Conservation (phyloP, 2,888 invertebrate species). For the Sisyra nigra region DNA sequence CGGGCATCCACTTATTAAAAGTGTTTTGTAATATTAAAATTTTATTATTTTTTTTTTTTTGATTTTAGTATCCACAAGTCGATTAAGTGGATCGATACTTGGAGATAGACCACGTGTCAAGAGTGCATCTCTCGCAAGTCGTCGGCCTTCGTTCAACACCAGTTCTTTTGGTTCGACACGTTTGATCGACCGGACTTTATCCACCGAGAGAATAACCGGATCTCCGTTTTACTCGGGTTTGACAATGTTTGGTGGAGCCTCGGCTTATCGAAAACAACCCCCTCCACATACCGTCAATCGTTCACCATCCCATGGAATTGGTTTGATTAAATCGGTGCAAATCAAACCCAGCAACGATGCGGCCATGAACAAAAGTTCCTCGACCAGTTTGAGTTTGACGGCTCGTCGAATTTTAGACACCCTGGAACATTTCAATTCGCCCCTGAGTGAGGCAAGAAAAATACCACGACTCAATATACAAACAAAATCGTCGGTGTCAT, state of each 20-base stretch:
- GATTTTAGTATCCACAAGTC: not conserved
- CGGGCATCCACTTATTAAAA: no score
- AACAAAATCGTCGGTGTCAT: slow-evolving; percentile 15
- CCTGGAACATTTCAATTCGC: slow-evolving; percentile 68
- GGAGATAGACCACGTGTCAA: slow-evolving; percentile 19
- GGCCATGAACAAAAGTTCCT: slow-evolving; percentile 17
- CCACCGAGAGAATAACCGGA: slow-evolving; percentile 27
- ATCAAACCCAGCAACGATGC: slow-evolving; percentile 29
- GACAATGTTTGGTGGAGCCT: slow-evolving; percentile 61
- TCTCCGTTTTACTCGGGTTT: slow-evolving; percentile 64
- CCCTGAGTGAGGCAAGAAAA: slow-evolving; percentile 60
- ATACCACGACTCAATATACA: slow-evolving; percentile 37
- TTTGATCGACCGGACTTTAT: slow-evolving; percentile 27
- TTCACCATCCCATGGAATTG: slow-evolving; percentile 12
- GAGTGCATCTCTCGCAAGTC: slow-evolving; percentile 26
- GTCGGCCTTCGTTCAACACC: slow-evolving; percentile 33
- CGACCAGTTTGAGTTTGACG: slow-evolving; percentile 46
- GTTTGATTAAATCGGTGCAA: slow-evolving; percentile 21
- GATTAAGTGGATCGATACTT: slow-evolving; percentile 22
- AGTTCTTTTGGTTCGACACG: slow-evolving; percentile 25
- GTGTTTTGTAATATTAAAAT: no score
- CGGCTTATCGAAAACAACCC: slow-evolving; percentile 30
- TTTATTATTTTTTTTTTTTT: no score
- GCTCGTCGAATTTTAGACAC: slow-evolving; percentile 64
- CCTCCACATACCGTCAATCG: no score